Conservation (phyloP, 2,113 vertebrate species). For the Gallinago jamesoni region DNA sequence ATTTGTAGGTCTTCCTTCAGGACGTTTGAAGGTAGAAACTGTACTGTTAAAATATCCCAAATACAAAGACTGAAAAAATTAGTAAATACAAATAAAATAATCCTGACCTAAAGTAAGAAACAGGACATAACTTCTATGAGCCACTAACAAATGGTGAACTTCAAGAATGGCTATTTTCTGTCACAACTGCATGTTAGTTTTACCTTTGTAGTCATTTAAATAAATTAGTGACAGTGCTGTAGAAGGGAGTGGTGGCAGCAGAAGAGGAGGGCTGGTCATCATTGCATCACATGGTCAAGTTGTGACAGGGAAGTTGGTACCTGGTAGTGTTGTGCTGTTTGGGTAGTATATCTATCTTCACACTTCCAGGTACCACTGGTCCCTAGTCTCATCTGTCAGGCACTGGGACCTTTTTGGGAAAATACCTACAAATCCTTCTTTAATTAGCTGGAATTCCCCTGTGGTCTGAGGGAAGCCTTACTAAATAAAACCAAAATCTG, state of each 20-base stretch:
- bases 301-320: not conserved
- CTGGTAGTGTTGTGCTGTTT: not conserved
- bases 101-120: not conserved
- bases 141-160: not conserved
- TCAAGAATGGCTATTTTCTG: not conserved
- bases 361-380: not conserved
- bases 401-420: not conserved
- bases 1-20: not conserved
- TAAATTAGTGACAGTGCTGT: not conserved
- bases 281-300: not conserved
- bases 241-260: rapidly evolving
- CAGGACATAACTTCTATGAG: not conserved
- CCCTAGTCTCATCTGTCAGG: not conserved
- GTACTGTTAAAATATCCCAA: not conserved
- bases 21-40: not conserved
- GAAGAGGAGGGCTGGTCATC: not conserved
- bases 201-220: not conserved
- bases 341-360: not conserved
- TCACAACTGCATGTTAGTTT: not conserved
- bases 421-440: not conserved
- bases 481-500: not conserved
- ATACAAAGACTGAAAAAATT: not conserved
- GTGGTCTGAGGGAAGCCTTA: not conserved
- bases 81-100: not conserved
- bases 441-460: not conserved